These are phyloP conservation scores for Ceratitis capitata DNA, from an alignment of 1,140 invertebrate genomes.

Conservation along the genomic window DNA sequence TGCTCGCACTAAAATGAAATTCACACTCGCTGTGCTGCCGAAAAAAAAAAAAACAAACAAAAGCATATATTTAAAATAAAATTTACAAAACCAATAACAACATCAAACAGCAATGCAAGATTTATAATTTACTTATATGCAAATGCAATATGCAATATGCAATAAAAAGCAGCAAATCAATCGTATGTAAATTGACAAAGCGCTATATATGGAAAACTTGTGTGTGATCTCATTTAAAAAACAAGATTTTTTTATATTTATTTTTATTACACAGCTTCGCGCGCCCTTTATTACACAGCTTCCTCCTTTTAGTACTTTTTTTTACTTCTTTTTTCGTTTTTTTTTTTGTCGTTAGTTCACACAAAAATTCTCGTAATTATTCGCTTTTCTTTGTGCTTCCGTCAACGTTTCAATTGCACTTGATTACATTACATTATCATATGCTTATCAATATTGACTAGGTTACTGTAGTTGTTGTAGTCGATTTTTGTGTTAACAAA, in stretches of 20 bases:
- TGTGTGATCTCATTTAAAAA: slow-evolving; percentile 9
- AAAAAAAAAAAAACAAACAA: neutral
- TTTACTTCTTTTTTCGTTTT: neutral
- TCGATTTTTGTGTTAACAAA: neutral
- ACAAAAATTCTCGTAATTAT: neutral
- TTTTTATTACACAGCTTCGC: neutral
- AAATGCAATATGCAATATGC: neutral
- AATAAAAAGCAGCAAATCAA: neutral
- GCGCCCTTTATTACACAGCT: neutral
- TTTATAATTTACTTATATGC: neutral
- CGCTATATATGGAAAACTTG: neutral
- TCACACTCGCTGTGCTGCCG: neutral
- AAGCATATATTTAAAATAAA: neutral
- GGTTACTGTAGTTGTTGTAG: neutral
- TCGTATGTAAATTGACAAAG: slow-evolving; percentile 16
- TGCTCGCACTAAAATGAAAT: slow-evolving; percentile 19
- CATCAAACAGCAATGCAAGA: neutral
- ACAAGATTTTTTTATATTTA: slow-evolving; percentile 18
- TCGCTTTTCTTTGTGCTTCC: neutral
- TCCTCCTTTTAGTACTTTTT: neutral
- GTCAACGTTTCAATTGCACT: neutral
- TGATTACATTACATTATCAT: neutral
- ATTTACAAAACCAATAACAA: neutral
- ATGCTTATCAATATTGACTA: slow-evolving; percentile 27
- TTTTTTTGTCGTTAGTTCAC: too few species aligned